These are phyloP conservation scores for Chloroceryle aenea DNA, from an alignment of 2,113 vertebrate species.

Conservation along the genomic window DNA sequence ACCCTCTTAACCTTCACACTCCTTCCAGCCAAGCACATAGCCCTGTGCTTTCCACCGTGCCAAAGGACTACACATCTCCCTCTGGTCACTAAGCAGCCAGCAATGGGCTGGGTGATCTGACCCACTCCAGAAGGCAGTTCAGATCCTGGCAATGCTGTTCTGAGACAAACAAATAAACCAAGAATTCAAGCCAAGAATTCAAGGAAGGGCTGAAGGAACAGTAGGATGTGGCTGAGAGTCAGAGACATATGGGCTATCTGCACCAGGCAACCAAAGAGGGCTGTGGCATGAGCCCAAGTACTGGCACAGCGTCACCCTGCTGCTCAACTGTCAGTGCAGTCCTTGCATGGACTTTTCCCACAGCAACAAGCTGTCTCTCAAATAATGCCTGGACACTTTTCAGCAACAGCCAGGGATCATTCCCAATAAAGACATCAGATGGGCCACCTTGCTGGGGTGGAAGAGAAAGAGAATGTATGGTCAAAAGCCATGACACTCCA, in stretches of 20 bases:
- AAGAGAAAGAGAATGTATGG: background rate
- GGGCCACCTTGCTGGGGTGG: background rate
- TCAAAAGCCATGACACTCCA: background rate
- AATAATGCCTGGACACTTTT: background rate
- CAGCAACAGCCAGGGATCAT: background rate
- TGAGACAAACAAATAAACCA: conserved; percentile 14
- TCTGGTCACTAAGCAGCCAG: background rate
- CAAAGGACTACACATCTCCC: accelerated
- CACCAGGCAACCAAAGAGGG: background rate
- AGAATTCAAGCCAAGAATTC: conserved; percentile 15
- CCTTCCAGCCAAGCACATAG: background rate
- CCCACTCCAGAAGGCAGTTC: background rate
- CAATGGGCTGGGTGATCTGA: background rate
- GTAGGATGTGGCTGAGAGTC: background rate
- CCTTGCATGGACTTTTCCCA: background rate
- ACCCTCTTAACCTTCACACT: background rate
- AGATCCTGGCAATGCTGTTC: background rate
- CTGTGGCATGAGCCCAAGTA: background rate
- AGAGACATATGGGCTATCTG: background rate
- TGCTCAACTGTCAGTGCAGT: background rate
- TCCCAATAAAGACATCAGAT: background rate
- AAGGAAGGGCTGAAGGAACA: conserved; percentile 28
- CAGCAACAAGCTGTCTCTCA: background rate
- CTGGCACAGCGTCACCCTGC: background rate
- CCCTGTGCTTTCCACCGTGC: accelerated